Percentiles rank a stretch among this genome's conserved stretches.
phyloP scores from a whole-genome alignment of 1,140 invertebrate genomes.

The Bombus sylvicola region DNA sequence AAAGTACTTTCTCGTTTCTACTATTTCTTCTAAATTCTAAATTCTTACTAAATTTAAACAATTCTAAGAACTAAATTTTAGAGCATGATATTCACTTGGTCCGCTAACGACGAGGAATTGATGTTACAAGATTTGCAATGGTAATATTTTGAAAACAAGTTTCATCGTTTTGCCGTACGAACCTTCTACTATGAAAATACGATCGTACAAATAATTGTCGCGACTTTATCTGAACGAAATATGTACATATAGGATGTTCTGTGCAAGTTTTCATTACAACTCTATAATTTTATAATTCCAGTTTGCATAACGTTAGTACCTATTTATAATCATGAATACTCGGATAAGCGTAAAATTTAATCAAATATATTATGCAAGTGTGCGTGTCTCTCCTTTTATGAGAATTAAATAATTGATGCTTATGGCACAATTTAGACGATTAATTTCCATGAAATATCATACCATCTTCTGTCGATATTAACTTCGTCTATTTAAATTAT shows the following conservation, averaged over 20 bases:
- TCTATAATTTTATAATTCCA: constrained; percentile 3
- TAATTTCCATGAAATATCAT: neutral
- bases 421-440: neutral
- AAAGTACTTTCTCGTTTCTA: neutral
- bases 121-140: neutral
- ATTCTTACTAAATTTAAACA: too few relatives aligned
- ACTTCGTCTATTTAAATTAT: neutral
- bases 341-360: neutral
- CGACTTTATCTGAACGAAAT: neutral
- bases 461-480: neutral
- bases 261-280: neutral
- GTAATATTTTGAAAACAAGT: neutral
- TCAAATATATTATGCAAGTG: neutral
- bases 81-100: neutral
- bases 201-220: neutral
- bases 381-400: neutral
- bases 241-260: neutral
- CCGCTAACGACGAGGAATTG: too few relatives aligned
- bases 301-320: constrained; percentile 6
- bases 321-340: constrained; percentile 11
- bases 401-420: constrained; percentile 2
- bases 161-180: neutral
- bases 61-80: neutral
- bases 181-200: neutral
- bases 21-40: too few relatives aligned